Evolutionary conservation across 2,797 vertebrate species (phyloP).

Genomic region (Tiaroga cobitis): DNA sequence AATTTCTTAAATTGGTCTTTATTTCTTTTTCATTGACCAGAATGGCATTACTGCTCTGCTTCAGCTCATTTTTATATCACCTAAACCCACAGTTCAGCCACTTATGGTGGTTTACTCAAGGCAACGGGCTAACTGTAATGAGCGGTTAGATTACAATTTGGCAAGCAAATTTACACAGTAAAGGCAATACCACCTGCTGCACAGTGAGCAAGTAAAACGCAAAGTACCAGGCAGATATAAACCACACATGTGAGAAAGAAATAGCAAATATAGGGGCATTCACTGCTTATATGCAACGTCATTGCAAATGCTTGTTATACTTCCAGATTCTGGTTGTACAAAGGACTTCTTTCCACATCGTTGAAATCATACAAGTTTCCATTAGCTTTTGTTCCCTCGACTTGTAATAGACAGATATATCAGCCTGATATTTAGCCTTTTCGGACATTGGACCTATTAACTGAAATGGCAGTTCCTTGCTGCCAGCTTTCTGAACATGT

Average conservation of each 20-base stretch:
- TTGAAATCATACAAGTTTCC: neutral
- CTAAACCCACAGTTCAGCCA: constrained; percentile 26
- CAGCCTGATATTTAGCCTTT: neutral
- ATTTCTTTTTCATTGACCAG: neutral
- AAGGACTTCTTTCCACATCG: neutral
- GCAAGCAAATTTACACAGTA: constrained; percentile 14
- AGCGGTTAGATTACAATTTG: constrained; percentile 39
- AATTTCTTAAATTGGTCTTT: neutral
- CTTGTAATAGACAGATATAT: neutral
- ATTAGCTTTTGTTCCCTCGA: neutral
- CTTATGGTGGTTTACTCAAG: neutral
- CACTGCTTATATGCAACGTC: neutral
- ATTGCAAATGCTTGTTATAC: neutral
- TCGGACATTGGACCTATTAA: neutral
- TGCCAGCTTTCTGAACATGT: neutral
- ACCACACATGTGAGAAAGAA: neutral
- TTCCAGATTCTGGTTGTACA: neutral
- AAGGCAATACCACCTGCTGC: constrained; percentile 25
- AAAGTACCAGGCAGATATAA: neutral
- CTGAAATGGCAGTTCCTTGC: neutral
- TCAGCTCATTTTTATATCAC: constrained; percentile 24
- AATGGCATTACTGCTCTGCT: constrained; percentile 16
- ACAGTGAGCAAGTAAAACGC: neutral
- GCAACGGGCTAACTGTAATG: constrained; percentile 23
- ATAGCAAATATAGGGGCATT: neutral